phyloP scores from a whole-genome alignment of 2,888 invertebrate genomes.

The Alviniconcha strummeri region DNA sequence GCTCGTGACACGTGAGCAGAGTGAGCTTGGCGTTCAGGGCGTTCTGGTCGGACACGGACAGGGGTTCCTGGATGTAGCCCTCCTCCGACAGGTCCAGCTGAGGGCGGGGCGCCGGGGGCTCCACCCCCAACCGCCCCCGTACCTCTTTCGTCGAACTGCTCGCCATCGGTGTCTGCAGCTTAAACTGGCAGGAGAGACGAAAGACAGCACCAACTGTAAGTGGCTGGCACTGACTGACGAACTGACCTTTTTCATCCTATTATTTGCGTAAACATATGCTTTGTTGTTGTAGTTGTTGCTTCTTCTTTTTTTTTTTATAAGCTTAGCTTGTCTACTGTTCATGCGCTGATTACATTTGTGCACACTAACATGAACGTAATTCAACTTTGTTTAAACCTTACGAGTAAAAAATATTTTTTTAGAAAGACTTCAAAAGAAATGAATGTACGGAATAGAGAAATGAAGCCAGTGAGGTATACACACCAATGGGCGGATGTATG shows the following conservation, averaged over 20 bases:
- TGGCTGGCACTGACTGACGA: background rate
- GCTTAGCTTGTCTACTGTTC: too few species aligned
- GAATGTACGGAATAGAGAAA: too few species aligned
- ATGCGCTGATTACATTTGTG: too few species aligned
- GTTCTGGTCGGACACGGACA: slow-evolving; percentile 47
- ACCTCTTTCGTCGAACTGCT: slow-evolving; percentile 33
- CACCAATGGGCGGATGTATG: too few species aligned
- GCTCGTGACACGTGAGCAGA: slow-evolving; percentile 44
- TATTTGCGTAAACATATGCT: background rate
- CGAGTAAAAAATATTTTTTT: too few species aligned
- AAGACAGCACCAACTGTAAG: background rate
- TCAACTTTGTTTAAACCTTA: too few species aligned
- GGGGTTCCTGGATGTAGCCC: slow-evolving; percentile 36
- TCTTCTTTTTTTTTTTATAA: too few species aligned
- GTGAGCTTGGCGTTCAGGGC: slow-evolving; percentile 53
- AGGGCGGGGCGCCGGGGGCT: slow-evolving; percentile 18
- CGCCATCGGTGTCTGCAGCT: background rate
- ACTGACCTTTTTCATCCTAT: background rate
- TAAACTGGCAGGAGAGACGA: background rate
- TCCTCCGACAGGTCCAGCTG: slow-evolving; percentile 38
- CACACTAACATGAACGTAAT: too few species aligned
- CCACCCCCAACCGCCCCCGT: slow-evolving; percentile 33
- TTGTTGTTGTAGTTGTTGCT: background rate
- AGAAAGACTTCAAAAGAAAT: too few species aligned
- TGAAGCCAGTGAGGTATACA: too few species aligned